A percentile compares a stretch with the other conserved stretches of the same genome.
These are phyloP conservation scores for Astur gentilis DNA, from an alignment of 2,113 vertebrate genomes.

Conservation along the genomic window DNA sequence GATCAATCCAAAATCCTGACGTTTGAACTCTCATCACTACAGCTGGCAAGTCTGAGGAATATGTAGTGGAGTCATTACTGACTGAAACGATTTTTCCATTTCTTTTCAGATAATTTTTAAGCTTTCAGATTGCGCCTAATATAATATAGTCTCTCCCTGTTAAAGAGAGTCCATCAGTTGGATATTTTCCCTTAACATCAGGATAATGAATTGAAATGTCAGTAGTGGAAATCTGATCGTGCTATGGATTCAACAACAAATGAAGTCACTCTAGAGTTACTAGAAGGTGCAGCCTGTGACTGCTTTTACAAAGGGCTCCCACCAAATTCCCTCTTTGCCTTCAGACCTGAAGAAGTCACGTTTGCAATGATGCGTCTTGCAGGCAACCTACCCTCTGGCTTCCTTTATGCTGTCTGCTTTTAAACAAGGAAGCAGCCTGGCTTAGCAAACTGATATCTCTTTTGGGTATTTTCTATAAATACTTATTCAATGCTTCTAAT, in stretches of 20 bases:
- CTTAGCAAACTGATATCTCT: not conserved
- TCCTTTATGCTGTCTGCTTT: not conserved
- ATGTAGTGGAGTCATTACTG: not conserved
- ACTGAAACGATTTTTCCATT: not conserved
- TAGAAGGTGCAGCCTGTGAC: not conserved
- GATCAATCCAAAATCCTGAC: not conserved
- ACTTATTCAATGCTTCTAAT: not conserved
- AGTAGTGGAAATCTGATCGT: not conserved
- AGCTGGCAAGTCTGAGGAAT: not conserved
- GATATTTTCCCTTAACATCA: not conserved
- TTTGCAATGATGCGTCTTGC: not conserved
- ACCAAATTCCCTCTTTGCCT: not conserved
- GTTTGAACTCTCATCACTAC: not conserved
- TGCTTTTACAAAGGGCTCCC: not conserved
- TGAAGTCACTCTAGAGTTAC: not conserved
- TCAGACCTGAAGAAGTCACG: not conserved
- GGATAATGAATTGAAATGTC: not conserved
- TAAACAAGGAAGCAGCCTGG: not conserved
- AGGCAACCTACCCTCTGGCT: not conserved
- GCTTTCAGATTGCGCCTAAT: not conserved
- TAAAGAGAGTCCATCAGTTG: not conserved
- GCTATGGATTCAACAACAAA: not conserved
- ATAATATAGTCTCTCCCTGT: not conserved
- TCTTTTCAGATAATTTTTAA: not conserved
- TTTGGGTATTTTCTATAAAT: not conserved